phyloP scores from a whole-genome alignment of 2,113 vertebrate genomes.

The Vanacampus margaritifer region DNA sequence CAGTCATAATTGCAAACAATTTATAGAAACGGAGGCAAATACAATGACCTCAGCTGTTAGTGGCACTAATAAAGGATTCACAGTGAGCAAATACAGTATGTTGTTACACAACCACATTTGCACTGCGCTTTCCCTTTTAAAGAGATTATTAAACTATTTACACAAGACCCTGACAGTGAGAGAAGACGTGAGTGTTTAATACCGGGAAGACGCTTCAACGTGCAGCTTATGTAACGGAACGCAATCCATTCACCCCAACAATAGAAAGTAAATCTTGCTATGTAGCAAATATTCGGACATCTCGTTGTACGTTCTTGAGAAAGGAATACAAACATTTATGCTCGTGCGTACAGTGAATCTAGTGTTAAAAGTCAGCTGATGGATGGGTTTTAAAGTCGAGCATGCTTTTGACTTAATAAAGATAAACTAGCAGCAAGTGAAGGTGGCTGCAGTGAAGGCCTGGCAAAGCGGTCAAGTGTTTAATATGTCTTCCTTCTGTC shows the following conservation, averaged over 20 bases:
- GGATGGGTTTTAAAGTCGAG: neutral
- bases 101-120: neutral
- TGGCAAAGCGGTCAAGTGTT: neutral
- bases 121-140: neutral
- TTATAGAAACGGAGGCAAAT: neutral
- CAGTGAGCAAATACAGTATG: neutral
- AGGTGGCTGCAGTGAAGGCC: too few relatives aligned
- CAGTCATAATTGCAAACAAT: too few relatives aligned
- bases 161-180: neutral
- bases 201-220: slow-evolving; percentile 17
- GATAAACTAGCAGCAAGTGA: neutral
- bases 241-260: slow-evolving; percentile 34
- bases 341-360: too few relatives aligned
- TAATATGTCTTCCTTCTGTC: neutral
- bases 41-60: neutral
- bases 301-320: neutral
- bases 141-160: neutral
- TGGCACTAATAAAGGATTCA: neutral
- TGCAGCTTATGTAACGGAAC: slow-evolving; percentile 40
- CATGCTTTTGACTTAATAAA: neutral
- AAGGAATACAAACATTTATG: neutral
- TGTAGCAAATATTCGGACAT: slow-evolving; percentile 2
- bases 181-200: slow-evolving; percentile 17
- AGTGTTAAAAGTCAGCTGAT: too few relatives aligned
- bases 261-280: slow-evolving; percentile 32